These are phyloP conservation scores for Dicranocentrus wangi DNA, from an alignment of 2,888 invertebrate genomes.

Conservation along the genomic window DNA sequence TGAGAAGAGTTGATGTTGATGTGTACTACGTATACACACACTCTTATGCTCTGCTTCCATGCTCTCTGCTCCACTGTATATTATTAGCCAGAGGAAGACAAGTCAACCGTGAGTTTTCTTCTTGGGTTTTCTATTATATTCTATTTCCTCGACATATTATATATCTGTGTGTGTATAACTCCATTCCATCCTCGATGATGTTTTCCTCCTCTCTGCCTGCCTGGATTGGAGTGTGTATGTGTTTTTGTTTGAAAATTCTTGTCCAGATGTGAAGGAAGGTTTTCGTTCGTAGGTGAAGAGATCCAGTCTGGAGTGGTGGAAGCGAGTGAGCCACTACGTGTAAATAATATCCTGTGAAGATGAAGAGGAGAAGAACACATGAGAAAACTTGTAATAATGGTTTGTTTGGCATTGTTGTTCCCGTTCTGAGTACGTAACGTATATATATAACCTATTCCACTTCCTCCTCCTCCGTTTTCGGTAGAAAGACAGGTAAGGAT, in stretches of 20 bases:
- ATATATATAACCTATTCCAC: background rate
- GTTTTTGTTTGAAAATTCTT: constrained; percentile 6
- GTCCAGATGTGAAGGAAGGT: constrained; percentile 3
- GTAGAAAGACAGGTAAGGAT: too few relatives aligned
- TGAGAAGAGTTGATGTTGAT: background rate
- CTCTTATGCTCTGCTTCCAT: too few relatives aligned
- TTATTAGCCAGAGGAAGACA: background rate
- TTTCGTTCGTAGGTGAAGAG: too few relatives aligned
- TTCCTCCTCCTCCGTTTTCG: too few relatives aligned
- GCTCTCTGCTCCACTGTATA: background rate
- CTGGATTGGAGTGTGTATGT: background rate
- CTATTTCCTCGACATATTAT: too few relatives aligned
- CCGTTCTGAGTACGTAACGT: constrained; percentile 3
- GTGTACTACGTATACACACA: background rate
- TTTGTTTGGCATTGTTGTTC: constrained; percentile 34
- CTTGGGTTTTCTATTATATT: too few relatives aligned
- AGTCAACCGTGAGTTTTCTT: constrained; percentile 11
- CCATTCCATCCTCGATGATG: too few relatives aligned
- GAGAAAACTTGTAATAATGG: constrained; percentile 37
- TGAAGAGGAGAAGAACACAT: background rate
- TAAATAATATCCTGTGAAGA: constrained; percentile 6
- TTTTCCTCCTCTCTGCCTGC: background rate
- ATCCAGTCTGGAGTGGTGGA: too few relatives aligned
- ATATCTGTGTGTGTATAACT: too few relatives aligned
- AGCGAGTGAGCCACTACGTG: background rate